These are phyloP conservation scores for Gallinago nigripennis DNA, from an alignment of 2,797 vertebrate species.

Conservation along the genomic window DNA sequence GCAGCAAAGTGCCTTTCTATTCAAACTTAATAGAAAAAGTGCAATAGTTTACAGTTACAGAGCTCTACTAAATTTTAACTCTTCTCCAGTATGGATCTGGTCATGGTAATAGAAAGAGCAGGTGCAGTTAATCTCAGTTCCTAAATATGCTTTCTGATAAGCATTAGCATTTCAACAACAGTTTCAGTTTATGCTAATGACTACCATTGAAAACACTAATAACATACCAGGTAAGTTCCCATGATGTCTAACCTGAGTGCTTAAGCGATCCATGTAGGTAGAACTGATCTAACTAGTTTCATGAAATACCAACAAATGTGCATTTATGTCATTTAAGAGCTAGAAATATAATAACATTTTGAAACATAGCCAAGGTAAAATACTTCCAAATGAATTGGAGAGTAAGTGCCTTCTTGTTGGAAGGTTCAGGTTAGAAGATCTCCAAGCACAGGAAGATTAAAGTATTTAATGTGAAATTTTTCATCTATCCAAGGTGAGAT, in stretches of 20 bases:
- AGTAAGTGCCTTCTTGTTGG: background rate
- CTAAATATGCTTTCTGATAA: background rate
- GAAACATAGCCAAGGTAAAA: constrained; percentile 7
- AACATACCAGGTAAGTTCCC: background rate
- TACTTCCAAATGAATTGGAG: background rate
- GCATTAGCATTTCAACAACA: background rate
- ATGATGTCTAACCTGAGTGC: background rate
- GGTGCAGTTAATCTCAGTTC: background rate
- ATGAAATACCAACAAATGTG: background rate
- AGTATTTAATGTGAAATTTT: background rate
- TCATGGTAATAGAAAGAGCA: background rate
- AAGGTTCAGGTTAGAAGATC: background rate
- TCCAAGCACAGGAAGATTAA: background rate
- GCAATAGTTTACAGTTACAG: background rate
- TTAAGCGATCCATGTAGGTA: background rate
- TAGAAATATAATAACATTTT: background rate
- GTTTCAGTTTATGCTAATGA: background rate
- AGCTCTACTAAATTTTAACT: background rate
- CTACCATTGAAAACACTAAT: background rate
- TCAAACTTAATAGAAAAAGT: background rate
- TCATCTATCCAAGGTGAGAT: background rate
- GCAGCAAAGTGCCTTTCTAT: background rate
- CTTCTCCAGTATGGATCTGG: background rate
- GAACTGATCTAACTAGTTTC: background rate
- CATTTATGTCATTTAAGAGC: background rate